Base-by-base conservation (phyloP, 2,113 vertebrate species). In the Tachysurus vachellii region DNA sequence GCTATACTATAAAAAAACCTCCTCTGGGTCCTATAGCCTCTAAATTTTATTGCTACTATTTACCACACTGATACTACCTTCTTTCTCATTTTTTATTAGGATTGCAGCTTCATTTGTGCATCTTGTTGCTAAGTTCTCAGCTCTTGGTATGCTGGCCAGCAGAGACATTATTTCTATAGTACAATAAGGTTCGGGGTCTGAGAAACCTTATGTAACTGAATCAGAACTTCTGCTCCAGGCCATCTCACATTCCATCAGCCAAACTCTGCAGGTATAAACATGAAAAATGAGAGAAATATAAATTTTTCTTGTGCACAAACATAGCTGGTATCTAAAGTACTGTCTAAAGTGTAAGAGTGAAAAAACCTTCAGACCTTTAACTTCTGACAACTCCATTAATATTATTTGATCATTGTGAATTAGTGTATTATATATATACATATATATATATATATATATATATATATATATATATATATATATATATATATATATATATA, bases 201-300 rank as follows among this genome's bases (percentile, higher is more conserved):
- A 87, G 8, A 50, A 61, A 23, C 85, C 85, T 36, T 70, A 86
- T 9, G 56, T 31, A 54, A 88, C 71, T 1, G 83, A 57, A 61
- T 89, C 79, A 23, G 88, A 85, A 86, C n/a, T 77, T 84, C 87
- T 87, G 56, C 81, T 88, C 66, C 92, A 86, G 47, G 84, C 89
- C 82, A 92, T 85, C 88, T 93, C 90, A 88, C 92, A 94, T 66
- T 94, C 93, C 85, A 91, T 88, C 92, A 7, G 87, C 86, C 2
- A 95, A 92, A 42, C 81, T 83, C 68, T 90, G 90, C 19, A 79
- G 57, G 94, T 95, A 91, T 61, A 28, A 84, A 84, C 57, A 88
- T 50, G 12, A 70, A 47, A 44, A 68, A 44, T 85, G 12, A 83
- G 50, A 84, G 26, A 68, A 56, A 57, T 12, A 82, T 28, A 88